Evolutionary conservation across 2,113 vertebrate species (phyloP).

Genomic region (Eclectus roratus): DNA sequence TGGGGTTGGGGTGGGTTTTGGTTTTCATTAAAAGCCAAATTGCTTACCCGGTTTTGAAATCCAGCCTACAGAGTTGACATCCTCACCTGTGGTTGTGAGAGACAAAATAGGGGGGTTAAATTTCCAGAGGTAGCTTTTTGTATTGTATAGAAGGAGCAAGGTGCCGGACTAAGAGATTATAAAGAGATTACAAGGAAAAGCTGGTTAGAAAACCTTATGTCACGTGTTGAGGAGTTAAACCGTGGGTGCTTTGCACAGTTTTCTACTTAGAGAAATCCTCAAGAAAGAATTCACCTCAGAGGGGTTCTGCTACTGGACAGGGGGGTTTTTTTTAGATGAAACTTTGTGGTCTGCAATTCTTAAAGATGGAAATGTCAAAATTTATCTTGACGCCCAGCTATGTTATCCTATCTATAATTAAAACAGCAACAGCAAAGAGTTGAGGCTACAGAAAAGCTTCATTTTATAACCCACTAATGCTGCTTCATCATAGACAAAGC

Average conservation of each 20-base stretch:
- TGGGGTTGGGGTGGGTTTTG: neutral
- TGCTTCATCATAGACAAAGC: neutral
- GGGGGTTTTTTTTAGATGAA: neutral
- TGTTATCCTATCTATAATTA: neutral
- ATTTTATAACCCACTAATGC: neutral
- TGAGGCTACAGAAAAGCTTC: neutral
- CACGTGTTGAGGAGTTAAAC: neutral
- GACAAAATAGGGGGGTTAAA: neutral
- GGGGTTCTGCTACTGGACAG: neutral
- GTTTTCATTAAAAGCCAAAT: neutral
- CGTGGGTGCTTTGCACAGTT: neutral
- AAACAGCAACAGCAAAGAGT: neutral
- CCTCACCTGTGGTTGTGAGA: neutral
- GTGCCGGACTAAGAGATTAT: neutral
- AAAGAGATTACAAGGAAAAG: constrained; percentile 16
- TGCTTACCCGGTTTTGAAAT: neutral
- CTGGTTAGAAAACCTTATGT: constrained; percentile 18
- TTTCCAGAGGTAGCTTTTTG: neutral
- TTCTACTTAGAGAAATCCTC: neutral
- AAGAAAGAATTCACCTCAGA: neutral
- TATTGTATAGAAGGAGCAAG: neutral
- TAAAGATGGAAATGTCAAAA: neutral
- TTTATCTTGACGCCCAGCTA: neutral
- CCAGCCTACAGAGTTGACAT: neutral
- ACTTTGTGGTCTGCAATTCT: neutral